Base-by-base conservation (phyloP, 2,888 invertebrate species). In the Diaprepes abbreviatus region DNA sequence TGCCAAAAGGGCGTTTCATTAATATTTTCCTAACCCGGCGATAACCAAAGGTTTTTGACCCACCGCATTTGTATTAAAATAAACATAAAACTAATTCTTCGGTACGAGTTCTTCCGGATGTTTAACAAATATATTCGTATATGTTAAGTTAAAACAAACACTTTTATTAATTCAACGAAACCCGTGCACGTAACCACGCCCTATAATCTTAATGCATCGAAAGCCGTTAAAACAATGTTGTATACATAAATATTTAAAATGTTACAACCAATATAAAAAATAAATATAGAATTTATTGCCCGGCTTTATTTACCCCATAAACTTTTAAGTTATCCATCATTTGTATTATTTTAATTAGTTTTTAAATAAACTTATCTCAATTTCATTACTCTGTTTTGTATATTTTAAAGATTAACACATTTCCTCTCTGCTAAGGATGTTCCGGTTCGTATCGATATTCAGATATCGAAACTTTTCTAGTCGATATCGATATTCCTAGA, bases 281-380 rank as follows among this genome's bases (percentile, higher is more conserved):
- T 69, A 72, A 72, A 72, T 65, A 72, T 72, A 72, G 66, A 68
- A 66, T 69, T 72, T 72, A 72, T 66, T 50, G 67, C 54, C 58
- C 50, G 48, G 17, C 52, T 71, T 68, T 71, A 71, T 71, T 60
- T 71, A 68, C 68, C 62, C 67, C 57, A 70, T 72, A 72, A 72
- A 72, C 28, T 60, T 67, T 64, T 31, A 64, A 64, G 64, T 55
- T 66, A 72, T 72, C 70, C 72, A 70, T 60, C 69, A 64, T 66
- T 70, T 70, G 59, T 73, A 73, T 73, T 73, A 74, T 72, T 72
- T 74, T 72, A 72, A 74, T 74, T 72, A 74, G 68, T 72, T 74
- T 74, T 74, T 74, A 74, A 74, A 74, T 74, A 74, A 74, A 74
- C 73, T 60, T 55, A 60, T 64, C 71, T 71, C 59, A 66, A 64